phyloP scores from a whole-genome alignment of 1,140 invertebrate genomes.

The Heterodera schachtii region DNA sequence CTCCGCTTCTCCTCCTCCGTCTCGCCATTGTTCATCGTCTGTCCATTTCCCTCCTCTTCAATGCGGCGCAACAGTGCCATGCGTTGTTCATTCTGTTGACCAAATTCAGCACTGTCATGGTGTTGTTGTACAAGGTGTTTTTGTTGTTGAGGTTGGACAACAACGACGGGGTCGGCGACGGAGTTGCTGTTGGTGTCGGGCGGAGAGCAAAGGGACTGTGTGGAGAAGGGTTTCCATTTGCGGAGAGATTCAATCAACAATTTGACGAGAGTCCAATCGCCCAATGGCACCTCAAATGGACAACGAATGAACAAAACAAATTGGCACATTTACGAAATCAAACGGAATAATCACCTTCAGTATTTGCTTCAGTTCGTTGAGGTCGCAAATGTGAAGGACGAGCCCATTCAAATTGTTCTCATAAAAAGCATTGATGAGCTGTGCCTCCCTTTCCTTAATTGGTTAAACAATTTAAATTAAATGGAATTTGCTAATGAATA shows the following conservation, averaged over 20 bases:
- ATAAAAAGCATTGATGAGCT: constrained; percentile 43
- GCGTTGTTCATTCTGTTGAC: constrained; percentile 15
- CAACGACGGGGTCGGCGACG: neutral
- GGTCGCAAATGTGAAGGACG: constrained; percentile 58
- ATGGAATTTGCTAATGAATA: neutral
- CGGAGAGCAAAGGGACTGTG: constrained; percentile 31
- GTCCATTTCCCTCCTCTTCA: constrained; percentile 23
- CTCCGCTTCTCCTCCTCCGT: constrained; percentile 4
- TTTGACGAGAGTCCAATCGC: constrained; percentile 62
- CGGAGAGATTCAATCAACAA: constrained; percentile 62
- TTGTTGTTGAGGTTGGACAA: neutral
- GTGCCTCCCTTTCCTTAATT: neutral
- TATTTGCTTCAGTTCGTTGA: constrained; percentile 54
- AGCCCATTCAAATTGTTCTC: constrained; percentile 60
- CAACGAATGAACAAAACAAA: constrained; percentile 25
- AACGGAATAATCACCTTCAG: constrained; percentile 40
- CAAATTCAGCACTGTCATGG: neutral
- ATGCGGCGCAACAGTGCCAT: constrained; percentile 8
- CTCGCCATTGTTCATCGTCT: neutral
- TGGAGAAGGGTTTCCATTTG: constrained; percentile 46
- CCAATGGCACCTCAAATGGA: constrained; percentile 47
- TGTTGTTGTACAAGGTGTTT: constrained; percentile 12
- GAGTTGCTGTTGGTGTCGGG: constrained; percentile 20
- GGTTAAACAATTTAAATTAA: neutral
- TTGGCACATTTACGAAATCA: constrained; percentile 10